Conservation (phyloP, 2,888 invertebrate species). For the Panopea generosa region DNA sequence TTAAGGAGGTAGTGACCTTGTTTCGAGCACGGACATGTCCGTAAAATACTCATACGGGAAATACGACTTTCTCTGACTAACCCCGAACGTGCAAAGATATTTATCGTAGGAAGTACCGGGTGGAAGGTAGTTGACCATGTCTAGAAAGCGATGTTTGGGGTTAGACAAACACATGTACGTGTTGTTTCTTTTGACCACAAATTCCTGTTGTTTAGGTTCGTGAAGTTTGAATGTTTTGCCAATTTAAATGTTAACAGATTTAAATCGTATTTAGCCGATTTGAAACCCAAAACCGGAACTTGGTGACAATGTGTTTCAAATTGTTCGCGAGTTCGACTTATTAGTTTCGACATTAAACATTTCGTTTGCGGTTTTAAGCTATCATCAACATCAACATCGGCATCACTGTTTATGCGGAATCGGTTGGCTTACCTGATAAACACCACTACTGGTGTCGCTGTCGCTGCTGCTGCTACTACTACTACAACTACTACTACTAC, state of each 20-base stretch:
- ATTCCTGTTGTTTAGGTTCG: slow-evolving; percentile 3
- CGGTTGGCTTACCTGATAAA: not conserved
- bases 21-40: slow-evolving; percentile 3
- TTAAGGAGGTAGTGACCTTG: slow-evolving; percentile 2
- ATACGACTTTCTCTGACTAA: slow-evolving; percentile 3
- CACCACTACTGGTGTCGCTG: too few species aligned
- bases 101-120: slow-evolving; percentile 22
- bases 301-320: slow-evolving; percentile 3
- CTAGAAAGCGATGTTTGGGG: slow-evolving; percentile 9
- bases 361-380: not conserved
- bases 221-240: slow-evolving; percentile 16
- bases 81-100: slow-evolving; percentile 1
- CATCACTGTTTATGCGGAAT: not conserved
- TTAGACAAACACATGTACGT: slow-evolving; percentile 7
- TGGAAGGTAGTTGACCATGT: slow-evolving; percentile 12
- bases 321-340: not conserved
- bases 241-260: slow-evolving; percentile 32
- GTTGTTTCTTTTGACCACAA: slow-evolving; percentile 9
- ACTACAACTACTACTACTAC: too few species aligned
- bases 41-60: slow-evolving; percentile 25
- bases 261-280: slow-evolving; percentile 18
- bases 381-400: not conserved
- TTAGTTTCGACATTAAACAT: not conserved
- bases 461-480: too few species aligned
- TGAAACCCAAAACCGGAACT: slow-evolving; percentile 22